Evolutionary conservation across 2,797 vertebrate genomes (phyloP), one percentile per base, ranked within the genome.

Genomic region (Oophaga sylvatica): DNA sequence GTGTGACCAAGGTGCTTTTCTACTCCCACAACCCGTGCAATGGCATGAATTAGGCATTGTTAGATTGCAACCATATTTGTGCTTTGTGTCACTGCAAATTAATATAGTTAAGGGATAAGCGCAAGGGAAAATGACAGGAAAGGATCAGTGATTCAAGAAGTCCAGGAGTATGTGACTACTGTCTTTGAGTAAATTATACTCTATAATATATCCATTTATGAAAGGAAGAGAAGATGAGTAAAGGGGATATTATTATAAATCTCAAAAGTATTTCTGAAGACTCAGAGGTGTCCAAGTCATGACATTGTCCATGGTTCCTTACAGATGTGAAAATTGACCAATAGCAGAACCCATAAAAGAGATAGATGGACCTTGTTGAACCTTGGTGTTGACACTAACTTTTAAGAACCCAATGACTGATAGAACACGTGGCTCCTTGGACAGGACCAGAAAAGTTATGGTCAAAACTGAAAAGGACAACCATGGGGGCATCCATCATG

Each of bases 31-130:
- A 31, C 48, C 71, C 17, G 31, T n/a, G 81, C 77, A 79, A 53
- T 62, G 15, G 53, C 63, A 88, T 88, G 87, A 88, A 88, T 88
- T 80, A 75, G 15, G 53, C 76, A 73, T 88, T 88, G 87, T 88
- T 81, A 80, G 17, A 84, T 70, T 48, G 63, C 78, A 63, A 9
- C 19, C 31, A 88, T 80, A 83, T 19, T 67, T 68, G 53, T 60
- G 15, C 22, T 48, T 9, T 71, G 62, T 80, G 63, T 59, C 81
- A 60, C 76, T 35, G 48, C 31, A 65, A 63, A 56, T 67, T 56
- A 59, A 80, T 56, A 41, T 41, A 77, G 22, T 63, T 65, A 29
- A 56, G 31, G 59, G 60, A 31, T 65, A 65, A 19, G 10, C 13
- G 7, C 31, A 22, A 80, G 29, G 56, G 17, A 16, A 35, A 22